A percentile compares a stretch with the other conserved stretches of the same genome.
Evolutionary conservation across 2,888 invertebrate species (phyloP).

Genomic region (Stenichneumon culpator): DNA sequence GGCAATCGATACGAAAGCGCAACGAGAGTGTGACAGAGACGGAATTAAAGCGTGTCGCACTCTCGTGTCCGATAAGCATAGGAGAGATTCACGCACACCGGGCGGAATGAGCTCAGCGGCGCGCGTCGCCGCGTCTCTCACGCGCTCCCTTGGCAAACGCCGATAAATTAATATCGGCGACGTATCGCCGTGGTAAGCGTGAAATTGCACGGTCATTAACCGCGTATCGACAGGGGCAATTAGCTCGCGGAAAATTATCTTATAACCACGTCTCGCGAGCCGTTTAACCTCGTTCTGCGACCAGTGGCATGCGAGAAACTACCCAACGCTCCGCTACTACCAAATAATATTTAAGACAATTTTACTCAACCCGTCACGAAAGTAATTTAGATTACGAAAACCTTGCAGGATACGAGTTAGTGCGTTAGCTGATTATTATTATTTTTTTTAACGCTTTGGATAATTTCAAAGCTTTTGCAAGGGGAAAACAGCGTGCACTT

Average conservation of each 20-base stretch:
- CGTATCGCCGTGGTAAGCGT: conserved; percentile 72
- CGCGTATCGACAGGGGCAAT: conserved; percentile 75
- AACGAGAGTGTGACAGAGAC: conserved; percentile 51
- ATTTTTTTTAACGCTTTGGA: no score
- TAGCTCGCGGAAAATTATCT: conserved; percentile 73
- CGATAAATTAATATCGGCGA: conserved; percentile 72
- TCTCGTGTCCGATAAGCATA: conserved; percentile 43
- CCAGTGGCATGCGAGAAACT: conserved; percentile 31
- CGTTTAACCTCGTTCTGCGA: conserved; percentile 67
- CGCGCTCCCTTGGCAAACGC: conserved; percentile 54
- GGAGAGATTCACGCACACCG: conserved; percentile 70
- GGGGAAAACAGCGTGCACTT: no score
- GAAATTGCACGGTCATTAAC: conserved; percentile 75
- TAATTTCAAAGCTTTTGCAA: no score
- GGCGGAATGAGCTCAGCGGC: conserved; percentile 64
- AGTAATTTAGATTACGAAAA: not conserved
- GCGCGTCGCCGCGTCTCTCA: conserved; percentile 33
- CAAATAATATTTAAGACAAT: not conserved
- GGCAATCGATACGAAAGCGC: conserved; percentile 53
- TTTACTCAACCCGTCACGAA: not conserved
- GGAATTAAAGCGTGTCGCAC: conserved; percentile 58
- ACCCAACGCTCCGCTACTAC: conserved; percentile 2
- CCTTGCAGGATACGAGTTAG: not conserved
- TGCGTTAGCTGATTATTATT: no score
- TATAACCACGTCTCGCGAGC: conserved; percentile 67